Conservation (phyloP, 2,888 invertebrate species). For the Brenthis hecate region DNA sequence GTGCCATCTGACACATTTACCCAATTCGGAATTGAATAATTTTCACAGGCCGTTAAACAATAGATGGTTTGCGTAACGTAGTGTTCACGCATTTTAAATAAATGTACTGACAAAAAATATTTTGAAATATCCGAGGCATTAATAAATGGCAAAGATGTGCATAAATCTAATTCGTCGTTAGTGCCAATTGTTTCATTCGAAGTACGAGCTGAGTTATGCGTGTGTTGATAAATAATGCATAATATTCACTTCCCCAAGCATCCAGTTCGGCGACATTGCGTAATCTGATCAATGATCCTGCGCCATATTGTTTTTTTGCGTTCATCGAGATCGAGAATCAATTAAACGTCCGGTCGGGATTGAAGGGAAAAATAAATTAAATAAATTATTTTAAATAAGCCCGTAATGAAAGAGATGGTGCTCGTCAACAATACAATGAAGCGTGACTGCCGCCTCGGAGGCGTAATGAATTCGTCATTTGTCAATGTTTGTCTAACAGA, state of each 20-base stretch:
- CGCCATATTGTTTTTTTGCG: slow-evolving; percentile 59
- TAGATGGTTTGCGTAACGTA: slow-evolving; percentile 42
- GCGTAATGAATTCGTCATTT: slow-evolving; percentile 59
- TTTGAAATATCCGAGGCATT: slow-evolving; percentile 4
- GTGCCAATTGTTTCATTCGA: slow-evolving; percentile 38
- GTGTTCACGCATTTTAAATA: neutral
- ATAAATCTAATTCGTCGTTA: slow-evolving; percentile 21
- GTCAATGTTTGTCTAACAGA: slow-evolving; percentile 47
- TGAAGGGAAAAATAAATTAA: slow-evolving; percentile 56
- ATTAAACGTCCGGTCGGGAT: slow-evolving; percentile 65
- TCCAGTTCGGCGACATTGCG: slow-evolving; percentile 78
- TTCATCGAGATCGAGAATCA: slow-evolving; percentile 61
- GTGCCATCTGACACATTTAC: slow-evolving; percentile 67
- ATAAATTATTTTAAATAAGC: slow-evolving; percentile 55
- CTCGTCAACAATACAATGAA: slow-evolving; percentile 50
- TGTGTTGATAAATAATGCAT: slow-evolving; percentile 70
- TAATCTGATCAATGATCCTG: slow-evolving; percentile 78
- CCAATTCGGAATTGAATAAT: slow-evolving; percentile 68
- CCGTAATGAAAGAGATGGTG: slow-evolving; percentile 56
- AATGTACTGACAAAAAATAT: slow-evolving; percentile 13
- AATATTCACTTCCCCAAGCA: slow-evolving; percentile 63
- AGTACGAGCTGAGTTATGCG: slow-evolving; percentile 46
- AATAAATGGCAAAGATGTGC: neutral
- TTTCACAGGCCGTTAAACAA: slow-evolving; percentile 66
- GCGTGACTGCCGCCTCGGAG: slow-evolving; percentile 48